Evolutionary conservation across 2,113 vertebrate genomes (phyloP).

Genomic region (Halcyon senegalensis): DNA sequence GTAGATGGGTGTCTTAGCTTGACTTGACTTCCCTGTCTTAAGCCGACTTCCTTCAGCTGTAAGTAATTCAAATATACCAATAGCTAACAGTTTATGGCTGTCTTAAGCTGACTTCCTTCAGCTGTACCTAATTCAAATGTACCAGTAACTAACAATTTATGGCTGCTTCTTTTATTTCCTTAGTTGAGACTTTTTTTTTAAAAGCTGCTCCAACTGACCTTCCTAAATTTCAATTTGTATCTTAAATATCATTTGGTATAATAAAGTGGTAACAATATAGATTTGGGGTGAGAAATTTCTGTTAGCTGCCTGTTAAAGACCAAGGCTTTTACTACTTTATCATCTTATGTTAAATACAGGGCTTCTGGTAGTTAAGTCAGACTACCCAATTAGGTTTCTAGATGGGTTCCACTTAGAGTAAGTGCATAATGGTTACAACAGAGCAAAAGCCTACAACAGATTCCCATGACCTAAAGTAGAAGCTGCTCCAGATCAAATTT

Average conservation of each 20-base stretch:
- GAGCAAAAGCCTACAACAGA: not conserved
- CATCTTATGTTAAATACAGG: not conserved
- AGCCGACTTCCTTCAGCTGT: not conserved
- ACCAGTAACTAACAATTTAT: not conserved
- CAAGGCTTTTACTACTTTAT: not conserved
- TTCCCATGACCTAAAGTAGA: constrained; percentile 51
- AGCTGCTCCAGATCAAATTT: constrained; percentile 33
- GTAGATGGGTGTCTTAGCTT: not conserved
- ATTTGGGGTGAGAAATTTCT: not conserved
- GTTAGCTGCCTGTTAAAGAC: not conserved
- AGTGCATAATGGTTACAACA: not conserved
- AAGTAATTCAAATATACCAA: not conserved
- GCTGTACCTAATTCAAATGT: not conserved
- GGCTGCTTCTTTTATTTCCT: not conserved
- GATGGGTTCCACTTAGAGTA: not conserved
- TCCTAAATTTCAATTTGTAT: not conserved
- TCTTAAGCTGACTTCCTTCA: not conserved
- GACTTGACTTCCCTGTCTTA: not conserved
- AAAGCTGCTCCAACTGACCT: not conserved
- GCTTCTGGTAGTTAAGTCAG: not conserved
- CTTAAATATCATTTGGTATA: not conserved
- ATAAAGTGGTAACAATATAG: not conserved
- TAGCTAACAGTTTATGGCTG: not conserved
- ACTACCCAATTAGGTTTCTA: not conserved
- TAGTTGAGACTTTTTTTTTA: not conserved